A percentile compares a stretch with the other conserved stretches of the same genome.
phyloP scores from a whole-genome alignment of 2,113 vertebrate species.

The Psilopsiagon aymara region DNA sequence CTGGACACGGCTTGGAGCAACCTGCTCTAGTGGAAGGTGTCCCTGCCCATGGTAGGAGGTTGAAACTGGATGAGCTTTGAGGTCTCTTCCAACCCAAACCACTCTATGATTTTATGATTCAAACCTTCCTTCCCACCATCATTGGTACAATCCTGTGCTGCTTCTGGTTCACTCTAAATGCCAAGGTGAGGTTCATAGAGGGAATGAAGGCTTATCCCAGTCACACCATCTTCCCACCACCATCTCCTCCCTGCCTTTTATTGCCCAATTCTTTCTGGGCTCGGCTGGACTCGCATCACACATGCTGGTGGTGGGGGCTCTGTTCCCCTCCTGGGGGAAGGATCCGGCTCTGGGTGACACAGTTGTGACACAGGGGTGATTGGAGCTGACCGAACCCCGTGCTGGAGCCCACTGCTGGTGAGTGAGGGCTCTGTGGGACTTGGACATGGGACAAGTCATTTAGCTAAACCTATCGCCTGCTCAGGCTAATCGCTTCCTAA shows the following conservation, averaged over 20 bases:
- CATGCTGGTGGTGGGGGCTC: neutral
- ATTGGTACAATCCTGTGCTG: neutral
- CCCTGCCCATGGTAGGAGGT: neutral
- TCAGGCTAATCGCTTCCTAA: constrained; percentile 54
- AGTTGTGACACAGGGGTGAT: neutral
- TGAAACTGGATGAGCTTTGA: neutral
- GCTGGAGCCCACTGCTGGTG: fast-evolving
- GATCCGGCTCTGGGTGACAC: neutral
- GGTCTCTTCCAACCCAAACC: neutral
- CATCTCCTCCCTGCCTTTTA: neutral
- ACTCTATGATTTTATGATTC: neutral
- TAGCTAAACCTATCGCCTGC: constrained; percentile 17
- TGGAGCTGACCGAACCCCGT: neutral
- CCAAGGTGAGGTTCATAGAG: no score
- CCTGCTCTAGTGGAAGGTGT: neutral
- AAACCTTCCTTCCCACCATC: fast-evolving
- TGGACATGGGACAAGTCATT: neutral
- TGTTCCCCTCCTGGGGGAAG: fast-evolving
- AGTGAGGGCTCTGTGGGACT: neutral
- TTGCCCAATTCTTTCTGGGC: neutral
- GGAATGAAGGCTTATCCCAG: neutral
- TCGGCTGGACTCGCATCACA: neutral
- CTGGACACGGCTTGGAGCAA: neutral
- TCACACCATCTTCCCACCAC: neutral
- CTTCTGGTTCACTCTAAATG: neutral